Evolutionary conservation across 2,888 invertebrate species (phyloP).

Genomic region (Syritta pipiens): DNA sequence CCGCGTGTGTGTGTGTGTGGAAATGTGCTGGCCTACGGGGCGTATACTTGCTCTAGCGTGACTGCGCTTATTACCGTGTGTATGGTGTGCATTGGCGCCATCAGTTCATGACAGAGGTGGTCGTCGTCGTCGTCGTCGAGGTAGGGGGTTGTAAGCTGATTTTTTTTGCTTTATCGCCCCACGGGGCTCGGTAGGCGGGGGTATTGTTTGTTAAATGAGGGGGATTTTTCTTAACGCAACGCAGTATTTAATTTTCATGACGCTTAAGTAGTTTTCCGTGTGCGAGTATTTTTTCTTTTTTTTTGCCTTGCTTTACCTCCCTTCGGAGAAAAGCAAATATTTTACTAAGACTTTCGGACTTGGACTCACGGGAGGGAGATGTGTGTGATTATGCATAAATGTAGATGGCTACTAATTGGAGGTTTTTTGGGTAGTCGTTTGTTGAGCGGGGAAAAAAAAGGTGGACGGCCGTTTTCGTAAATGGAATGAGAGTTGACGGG

Average conservation of each 20-base stretch:
- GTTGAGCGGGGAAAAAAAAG: background rate
- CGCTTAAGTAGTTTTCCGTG: slow-evolving; percentile 51
- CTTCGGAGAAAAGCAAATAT: slow-evolving; percentile 8
- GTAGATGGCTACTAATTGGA: background rate
- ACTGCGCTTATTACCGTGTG: slow-evolving; percentile 52
- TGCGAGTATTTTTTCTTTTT: slow-evolving; percentile 1
- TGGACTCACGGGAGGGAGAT: background rate
- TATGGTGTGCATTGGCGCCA: slow-evolving; percentile 64
- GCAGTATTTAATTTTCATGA: slow-evolving; percentile 51
- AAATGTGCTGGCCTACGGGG: slow-evolving; percentile 54
- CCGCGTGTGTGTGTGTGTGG: background rate
- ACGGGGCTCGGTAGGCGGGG: no score
- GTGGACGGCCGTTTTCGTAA: background rate
- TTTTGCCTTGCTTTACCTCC: no score
- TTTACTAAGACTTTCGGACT: slow-evolving; percentile 4
- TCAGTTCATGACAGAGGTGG: slow-evolving; percentile 10
- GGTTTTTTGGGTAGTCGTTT: background rate
- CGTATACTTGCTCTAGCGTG: slow-evolving; percentile 66
- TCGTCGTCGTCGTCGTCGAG: background rate
- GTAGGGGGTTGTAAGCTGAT: background rate
- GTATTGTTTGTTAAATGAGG: slow-evolving; percentile 43
- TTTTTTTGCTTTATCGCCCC: slow-evolving; percentile 37
- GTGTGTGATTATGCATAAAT: slow-evolving; percentile 23
- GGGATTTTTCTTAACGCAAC: slow-evolving; percentile 45
- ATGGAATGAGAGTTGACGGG: no score